A percentile compares a stretch with the other conserved stretches of the same genome.
These are phyloP conservation scores for Bombus vancouverensis DNA, from an alignment of 1,140 invertebrate genomes.

Conservation along the genomic window DNA sequence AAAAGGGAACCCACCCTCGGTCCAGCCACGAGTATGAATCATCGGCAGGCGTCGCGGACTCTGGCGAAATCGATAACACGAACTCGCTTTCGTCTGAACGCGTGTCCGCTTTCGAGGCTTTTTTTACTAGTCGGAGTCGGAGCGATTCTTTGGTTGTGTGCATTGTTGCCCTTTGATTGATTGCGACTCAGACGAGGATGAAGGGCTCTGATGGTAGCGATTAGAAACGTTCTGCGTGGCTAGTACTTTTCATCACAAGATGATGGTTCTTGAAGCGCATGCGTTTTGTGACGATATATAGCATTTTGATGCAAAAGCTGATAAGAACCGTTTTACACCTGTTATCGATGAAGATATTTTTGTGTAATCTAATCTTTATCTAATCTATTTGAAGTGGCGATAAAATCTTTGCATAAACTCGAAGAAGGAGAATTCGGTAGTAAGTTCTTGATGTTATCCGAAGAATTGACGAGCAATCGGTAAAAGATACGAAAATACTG, in stretches of 20 bases:
- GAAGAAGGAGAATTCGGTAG: too few relatives aligned
- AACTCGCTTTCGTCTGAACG: slow-evolving; percentile 37
- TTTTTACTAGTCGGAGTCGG: slow-evolving; percentile 23
- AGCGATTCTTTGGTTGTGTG: slow-evolving; percentile 16
- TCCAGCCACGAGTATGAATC: slow-evolving; percentile 77
- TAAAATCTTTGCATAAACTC: too few relatives aligned
- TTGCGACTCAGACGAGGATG: neutral
- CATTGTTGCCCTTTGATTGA: slow-evolving; percentile 49
- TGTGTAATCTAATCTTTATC: too few relatives aligned
- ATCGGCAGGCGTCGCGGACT: slow-evolving; percentile 77
- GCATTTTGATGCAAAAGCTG: too few relatives aligned
- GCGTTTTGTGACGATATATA: neutral
- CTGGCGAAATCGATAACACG: slow-evolving; percentile 77
- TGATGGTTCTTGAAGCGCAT: neutral
- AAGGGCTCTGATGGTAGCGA: slow-evolving; percentile 23
- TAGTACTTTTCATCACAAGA: neutral
- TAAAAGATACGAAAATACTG: too few relatives aligned
- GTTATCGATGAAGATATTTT: too few relatives aligned
- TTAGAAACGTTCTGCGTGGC: slow-evolving; percentile 6
- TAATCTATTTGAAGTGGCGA: too few relatives aligned
- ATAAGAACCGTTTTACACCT: too few relatives aligned
- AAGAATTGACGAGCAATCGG: too few relatives aligned
- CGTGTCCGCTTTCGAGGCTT: slow-evolving; percentile 56
- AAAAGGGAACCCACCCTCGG: slow-evolving; percentile 75
- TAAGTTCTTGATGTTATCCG: too few relatives aligned